Base-by-base conservation (phyloP, 1,140 invertebrate genomes). In the Drosophila micromelanica region DNA sequence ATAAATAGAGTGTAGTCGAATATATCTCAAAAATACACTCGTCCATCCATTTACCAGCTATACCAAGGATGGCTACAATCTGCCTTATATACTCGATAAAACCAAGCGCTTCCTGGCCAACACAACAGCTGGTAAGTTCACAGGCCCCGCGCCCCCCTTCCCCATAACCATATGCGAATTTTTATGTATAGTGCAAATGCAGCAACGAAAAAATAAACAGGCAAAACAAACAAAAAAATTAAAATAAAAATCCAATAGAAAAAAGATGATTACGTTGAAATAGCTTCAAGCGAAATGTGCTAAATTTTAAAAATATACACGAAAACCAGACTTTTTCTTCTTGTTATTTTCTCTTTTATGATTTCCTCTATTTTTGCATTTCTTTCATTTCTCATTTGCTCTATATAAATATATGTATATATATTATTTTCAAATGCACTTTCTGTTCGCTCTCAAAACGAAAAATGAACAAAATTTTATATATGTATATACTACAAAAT, bases 41-140 rank as follows among this genome's bases (percentile, higher is more conserved):
- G 35, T 59, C 12, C 27, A 12, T 56, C 5, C 27, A 60, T 54
- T 42, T 55, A 56, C 7, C 4, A 92, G 91, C 27, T 92, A 92
- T 68, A 90, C 90, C 65, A 92, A 92, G 78, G 91, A 91, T 55
- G 90, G 91, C 78, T 92, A 92, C 76, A 92, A 92, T 90, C 84
- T 92, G 90, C 91, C 91, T 84, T 92, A 92, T 82, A 92, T 92
- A 84, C 75, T 92, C 70, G 91, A 92, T 60, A 92, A 92, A 80
- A 92, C 90, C 60, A 92, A 92, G 77, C 82, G 91, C 76, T 92
- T 92, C 75, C 78, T 92, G 76, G 80, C 91, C 78, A 91, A 90
- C 61, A 91, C 91, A 76, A 91, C 91, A 86, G 91, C 91, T 79
- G 91, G 91, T 92, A 73, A 92, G 91, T 61, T 12, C 13, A 13